Base-by-base conservation (phyloP, 2,113 vertebrate species). In the Pao palembangensis region DNA sequence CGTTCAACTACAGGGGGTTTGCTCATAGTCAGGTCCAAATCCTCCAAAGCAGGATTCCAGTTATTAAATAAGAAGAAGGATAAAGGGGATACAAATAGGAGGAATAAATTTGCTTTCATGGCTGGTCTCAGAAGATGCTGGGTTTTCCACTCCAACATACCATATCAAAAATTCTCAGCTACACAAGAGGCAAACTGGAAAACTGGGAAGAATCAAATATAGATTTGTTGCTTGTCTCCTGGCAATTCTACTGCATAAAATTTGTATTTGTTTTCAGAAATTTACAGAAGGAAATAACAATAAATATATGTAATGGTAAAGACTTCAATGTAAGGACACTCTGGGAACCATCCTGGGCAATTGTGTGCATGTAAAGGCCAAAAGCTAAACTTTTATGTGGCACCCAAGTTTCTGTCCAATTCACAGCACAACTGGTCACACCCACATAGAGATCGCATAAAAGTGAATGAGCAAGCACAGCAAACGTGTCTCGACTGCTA, bases 1-100 rank as follows among this genome's bases (percentile, higher is more conserved):
- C 38, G 48, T 75, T 80, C 71, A 77, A 73, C 61, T 44, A 38
- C 49, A 44, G 19, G n/a, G 55, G 49, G 54, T 55, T 56, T 65
- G 58, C 51, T 51, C 58, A 82, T 41, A 54, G 47, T 73, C 42
- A 55, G 18, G 3, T 69, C 20, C 16, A 61, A 67, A 66, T 21
- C 38, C 63, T 69, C 54, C 2, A 38, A 38, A 38, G 34, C 34
- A 38, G 34, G 10, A 38, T 38, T 38, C 34, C 10, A 38, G 34
- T 38, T 38, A 38, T 38, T 38, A 38, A 38, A 38, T 12, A 38
- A 12, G 11, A 38, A 38, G 34, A 38, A 1, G 10, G 34, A 38
- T 38, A 38, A 38, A 38, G 34, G 11, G 34, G 34, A 38, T 38
- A 38, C 8, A 38, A 38, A 38, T 8, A 38, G 5, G 67, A 17